Evolutionary conservation across 2,888 invertebrate genomes (phyloP).

Genomic region (Dicranocentrus wangi): DNA sequence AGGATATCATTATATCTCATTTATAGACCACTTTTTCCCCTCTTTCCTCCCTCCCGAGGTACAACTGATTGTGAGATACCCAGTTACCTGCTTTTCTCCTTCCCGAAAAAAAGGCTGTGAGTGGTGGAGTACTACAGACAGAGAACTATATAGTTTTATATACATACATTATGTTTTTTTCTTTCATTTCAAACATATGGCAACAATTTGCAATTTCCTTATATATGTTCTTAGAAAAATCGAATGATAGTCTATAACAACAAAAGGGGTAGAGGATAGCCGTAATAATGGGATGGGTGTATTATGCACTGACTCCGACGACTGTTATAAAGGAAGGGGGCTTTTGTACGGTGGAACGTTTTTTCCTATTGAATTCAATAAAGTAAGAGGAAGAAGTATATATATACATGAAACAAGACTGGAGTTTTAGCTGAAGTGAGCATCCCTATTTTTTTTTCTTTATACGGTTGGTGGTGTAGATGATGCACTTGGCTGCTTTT

Average conservation of each 20-base stretch:
- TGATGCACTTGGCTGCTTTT: slow-evolving; percentile 3
- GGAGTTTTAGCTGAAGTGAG: too few species aligned
- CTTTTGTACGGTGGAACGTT: too few species aligned
- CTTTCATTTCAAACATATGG: slow-evolving; percentile 35
- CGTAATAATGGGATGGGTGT: too few species aligned
- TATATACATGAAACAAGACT: slow-evolving; percentile 16
- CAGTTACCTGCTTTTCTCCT: background rate
- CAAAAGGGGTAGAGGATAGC: slow-evolving; percentile 10
- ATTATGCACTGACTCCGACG: too few species aligned
- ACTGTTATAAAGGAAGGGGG: too few species aligned
- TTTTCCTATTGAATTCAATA: slow-evolving; percentile 47
- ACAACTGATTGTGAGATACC: background rate
- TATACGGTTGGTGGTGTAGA: background rate
- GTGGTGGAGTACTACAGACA: slow-evolving; percentile 14
- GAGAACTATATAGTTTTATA: background rate
- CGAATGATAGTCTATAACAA: slow-evolving; percentile 23
- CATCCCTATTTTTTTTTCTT: slow-evolving; percentile 39
- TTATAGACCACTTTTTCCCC: background rate
- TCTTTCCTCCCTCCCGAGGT: background rate
- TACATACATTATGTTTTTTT: slow-evolving; percentile 1
- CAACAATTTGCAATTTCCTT: slow-evolving; percentile 50
- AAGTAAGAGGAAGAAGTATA: background rate
- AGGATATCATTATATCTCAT: slow-evolving; percentile 49
- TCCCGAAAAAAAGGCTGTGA: background rate
- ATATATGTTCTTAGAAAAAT: slow-evolving; percentile 1